Base-by-base conservation (phyloP, 2,113 vertebrate species). In the Cyprinodon tularosa region DNA sequence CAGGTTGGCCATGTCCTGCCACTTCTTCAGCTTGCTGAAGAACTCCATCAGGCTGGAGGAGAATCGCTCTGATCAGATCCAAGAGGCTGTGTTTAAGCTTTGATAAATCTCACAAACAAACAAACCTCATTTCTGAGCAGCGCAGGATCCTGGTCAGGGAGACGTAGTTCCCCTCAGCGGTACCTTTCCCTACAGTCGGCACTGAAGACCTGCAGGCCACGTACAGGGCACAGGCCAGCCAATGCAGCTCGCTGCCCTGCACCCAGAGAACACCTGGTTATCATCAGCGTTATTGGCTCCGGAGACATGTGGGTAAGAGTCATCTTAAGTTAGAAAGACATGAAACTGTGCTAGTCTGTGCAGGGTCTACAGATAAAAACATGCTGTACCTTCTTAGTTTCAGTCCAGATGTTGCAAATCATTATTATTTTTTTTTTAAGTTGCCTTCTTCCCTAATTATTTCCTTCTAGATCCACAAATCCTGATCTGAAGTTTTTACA, bases 21-120 rank as follows among this genome's bases (percentile, higher is more conserved):
- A 99, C 71, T 99, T 99, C 91, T 96, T 97, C 95, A 99, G 97
- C 93, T 98, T 99, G 89, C 91, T 97, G 77, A 99, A 99, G 88
- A 98, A 98, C 89, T 97, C 97, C 0, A 99, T 96, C 76, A 99
- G 91, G 91, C 97, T 98, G 91, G 3, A 0, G 62, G 38, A 38
- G 62, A 63, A 63, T 63, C 14, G 39, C 14, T 63, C 6, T 9
- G 22, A 8, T 38, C 62, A 3, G 15, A 17, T 17, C 37, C 14
- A 3, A 38, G 15, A 7, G 3, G 29, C 13, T 38, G 13, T 4
- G 4, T 4, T 15, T 45, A 45, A 2, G 9, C 44, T n/a, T n/a
- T n/a, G 17, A 9, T n/a, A 57, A 57, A 4, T 64, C 37, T 40
- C 6, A 40, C 3, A 64, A 20, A 63, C 62, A 63, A 7, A 4